phyloP scores from a whole-genome alignment of 2,113 vertebrate genomes.

The Casuarius casuarius region DNA sequence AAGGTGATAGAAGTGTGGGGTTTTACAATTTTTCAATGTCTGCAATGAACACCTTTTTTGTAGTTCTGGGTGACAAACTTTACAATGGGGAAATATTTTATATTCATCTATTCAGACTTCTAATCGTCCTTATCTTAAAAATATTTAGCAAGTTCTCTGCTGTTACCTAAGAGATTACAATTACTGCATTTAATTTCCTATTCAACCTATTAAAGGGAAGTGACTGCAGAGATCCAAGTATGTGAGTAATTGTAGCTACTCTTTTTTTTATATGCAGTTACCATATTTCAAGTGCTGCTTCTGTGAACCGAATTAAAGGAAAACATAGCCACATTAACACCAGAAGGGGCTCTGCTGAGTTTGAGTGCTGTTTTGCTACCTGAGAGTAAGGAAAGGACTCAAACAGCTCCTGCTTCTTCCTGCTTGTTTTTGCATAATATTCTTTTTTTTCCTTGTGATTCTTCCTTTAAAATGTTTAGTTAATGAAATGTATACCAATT shows the following conservation, averaged over 20 bases:
- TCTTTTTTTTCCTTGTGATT: not conserved
- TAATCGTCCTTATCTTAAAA: not conserved
- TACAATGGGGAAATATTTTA: not conserved
- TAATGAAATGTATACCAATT: not conserved
- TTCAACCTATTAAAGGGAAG: not conserved
- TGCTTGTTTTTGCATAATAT: not conserved
- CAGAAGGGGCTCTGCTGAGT: not conserved
- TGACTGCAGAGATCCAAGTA: not conserved
- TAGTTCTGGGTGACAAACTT: not conserved
- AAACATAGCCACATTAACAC: not conserved
- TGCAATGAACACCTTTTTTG: not conserved
- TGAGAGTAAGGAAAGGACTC: not conserved
- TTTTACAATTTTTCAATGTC: not conserved
- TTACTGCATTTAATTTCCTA: not conserved
- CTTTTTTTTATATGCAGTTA: not conserved
- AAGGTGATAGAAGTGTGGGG: not conserved
- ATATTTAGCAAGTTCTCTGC: not conserved
- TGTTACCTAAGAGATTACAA: not conserved
- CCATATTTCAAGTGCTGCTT: not conserved
- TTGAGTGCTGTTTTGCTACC: not conserved
- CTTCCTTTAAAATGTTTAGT: not conserved
- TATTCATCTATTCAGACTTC: not conserved
- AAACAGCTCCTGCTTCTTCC: not conserved
- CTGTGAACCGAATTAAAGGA: not conserved
- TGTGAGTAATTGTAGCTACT: not conserved